A percentile compares a stretch with the other conserved stretches of the same genome.
phyloP scores from a whole-genome alignment of 2,797 vertebrate species.

The Linurgus olivaceus region DNA sequence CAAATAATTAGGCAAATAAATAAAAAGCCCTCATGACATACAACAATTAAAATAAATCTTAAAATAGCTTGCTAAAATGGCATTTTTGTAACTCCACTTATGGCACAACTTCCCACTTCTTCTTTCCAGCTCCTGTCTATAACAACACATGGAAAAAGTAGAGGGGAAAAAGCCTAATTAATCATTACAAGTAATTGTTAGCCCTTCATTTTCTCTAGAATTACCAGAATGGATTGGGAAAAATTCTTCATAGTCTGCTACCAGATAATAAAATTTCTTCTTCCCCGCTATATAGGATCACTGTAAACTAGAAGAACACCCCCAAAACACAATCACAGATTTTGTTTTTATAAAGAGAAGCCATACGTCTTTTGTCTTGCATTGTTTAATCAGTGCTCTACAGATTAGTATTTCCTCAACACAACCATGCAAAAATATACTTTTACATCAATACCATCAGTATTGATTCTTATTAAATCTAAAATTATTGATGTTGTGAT shows the following conservation, averaged over 20 bases:
- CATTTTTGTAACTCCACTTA: background rate
- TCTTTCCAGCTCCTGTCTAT: background rate
- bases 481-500: background rate
- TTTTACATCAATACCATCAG: background rate
- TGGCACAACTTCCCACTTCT: background rate
- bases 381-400: background rate
- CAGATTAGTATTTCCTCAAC: background rate
- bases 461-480: background rate
- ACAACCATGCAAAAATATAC: background rate
- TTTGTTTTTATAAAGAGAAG: background rate
- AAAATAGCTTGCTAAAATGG: slow-evolving; percentile 16
- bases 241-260: background rate
- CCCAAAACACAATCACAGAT: fast-evolving
- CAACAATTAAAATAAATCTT: background rate
- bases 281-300: background rate
- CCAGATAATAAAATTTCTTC: background rate
- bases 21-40: background rate
- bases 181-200: background rate
- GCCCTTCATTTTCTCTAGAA: background rate
- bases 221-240: background rate
- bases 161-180: background rate
- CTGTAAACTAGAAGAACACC: background rate
- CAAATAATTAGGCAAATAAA: slow-evolving; percentile 24
- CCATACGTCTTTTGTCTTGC: background rate
- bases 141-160: background rate